A percentile compares a stretch with the other conserved stretches of the same genome.
Evolutionary conservation across 1,140 invertebrate genomes (phyloP).

Genomic region (Brachionus sp.): DNA sequence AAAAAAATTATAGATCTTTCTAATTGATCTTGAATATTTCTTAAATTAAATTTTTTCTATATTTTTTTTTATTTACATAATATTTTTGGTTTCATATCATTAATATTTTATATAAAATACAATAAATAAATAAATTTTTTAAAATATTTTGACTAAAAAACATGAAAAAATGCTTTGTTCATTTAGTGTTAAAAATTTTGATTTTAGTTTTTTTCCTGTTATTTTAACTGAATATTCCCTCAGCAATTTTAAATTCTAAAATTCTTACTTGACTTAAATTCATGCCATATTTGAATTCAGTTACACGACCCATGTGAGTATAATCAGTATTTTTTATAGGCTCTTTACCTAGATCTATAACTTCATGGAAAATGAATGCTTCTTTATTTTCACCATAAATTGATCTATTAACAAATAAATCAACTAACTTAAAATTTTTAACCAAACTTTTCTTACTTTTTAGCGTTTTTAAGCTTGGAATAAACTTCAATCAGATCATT

Average conservation of each 20-base stretch:
- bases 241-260: background rate
- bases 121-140: too few species aligned
- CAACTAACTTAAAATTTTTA: background rate
- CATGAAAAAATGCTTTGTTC: too few species aligned
- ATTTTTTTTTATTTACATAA: too few species aligned
- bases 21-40: too few species aligned
- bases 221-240: too few species aligned
- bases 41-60: too few species aligned
- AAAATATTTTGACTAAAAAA: too few species aligned
- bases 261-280: constrained; percentile 52
- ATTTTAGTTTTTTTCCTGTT: too few species aligned
- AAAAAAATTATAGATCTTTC: too few species aligned
- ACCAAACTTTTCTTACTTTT: background rate
- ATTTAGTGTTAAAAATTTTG: too few species aligned
- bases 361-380: constrained; percentile 70
- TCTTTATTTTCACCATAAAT: constrained; percentile 49
- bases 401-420: background rate
- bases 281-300: constrained; percentile 69
- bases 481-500: background rate
- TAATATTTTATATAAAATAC: too few species aligned
- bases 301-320: constrained; percentile 61
- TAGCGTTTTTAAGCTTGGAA: background rate
- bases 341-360: constrained; percentile 72
- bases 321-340: constrained; percentile 63
- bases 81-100: too few species aligned